Conservation (phyloP, 1,140 invertebrate genomes). For the Neodiprion pinetum region DNA sequence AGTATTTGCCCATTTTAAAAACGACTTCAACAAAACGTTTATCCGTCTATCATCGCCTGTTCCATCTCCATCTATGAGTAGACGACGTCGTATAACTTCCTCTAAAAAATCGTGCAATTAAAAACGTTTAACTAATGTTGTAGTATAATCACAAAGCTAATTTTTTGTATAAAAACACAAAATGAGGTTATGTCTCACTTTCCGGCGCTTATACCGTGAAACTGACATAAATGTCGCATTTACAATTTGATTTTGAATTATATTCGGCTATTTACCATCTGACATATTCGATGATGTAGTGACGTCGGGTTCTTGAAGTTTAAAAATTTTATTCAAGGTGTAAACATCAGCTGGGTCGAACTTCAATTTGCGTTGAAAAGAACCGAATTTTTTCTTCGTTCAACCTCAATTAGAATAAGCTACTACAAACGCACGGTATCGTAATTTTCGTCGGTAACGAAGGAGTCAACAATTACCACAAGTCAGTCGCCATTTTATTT, state of each 20-base stretch:
- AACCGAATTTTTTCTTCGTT: not conserved
- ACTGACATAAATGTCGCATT: no score
- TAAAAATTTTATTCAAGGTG: not conserved
- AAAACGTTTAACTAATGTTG: slow-evolving; percentile 9
- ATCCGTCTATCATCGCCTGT: slow-evolving; percentile 92
- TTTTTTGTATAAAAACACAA: no score
- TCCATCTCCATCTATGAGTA: slow-evolving; percentile 95
- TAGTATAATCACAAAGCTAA: no score
- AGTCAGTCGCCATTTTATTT: no score
- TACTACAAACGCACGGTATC: no score
- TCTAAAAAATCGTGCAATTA: slow-evolving; percentile 66
- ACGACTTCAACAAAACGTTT: slow-evolving; percentile 84
- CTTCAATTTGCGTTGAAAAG: no score
- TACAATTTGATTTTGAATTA: no score
- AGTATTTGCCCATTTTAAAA: slow-evolving; percentile 86
- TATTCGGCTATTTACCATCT: not conserved
- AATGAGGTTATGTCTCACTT: no score
- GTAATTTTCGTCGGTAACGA: no score
- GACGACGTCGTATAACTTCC: slow-evolving; percentile 88
- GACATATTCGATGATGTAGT: not conserved
- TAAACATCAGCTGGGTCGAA: not conserved
- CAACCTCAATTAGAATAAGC: no score
- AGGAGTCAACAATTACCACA: no score
- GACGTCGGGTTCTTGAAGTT: not conserved
- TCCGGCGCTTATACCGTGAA: no score